Evolutionary conservation across 2,888 invertebrate species (phyloP), one percentile per base, ranked within the genome.

Genomic region (Chloromyia formosa): DNA sequence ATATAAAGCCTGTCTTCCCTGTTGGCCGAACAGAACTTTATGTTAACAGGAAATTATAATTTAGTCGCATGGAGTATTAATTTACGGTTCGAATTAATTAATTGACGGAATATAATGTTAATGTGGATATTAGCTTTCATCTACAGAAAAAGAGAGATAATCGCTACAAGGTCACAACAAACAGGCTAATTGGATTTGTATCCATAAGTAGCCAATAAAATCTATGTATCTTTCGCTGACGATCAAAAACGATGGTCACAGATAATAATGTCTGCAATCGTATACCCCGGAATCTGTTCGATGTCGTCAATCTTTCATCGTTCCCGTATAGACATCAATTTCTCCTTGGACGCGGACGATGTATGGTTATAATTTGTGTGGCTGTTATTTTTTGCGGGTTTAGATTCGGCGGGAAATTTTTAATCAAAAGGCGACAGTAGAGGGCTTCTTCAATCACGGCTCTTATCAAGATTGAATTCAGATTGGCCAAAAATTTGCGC

Each of bases 61-160:
- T 76, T 74, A 74, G 74, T 74, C 74, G 35, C 72, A 76, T 68
- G 45, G 60, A 3, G 22, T 23, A 64, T 49, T 74, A 74, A 76
- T 76, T 76, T 76, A 76, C 76, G 71, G 74, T 76, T 66, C 27
- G 72, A 76, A 74, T 76, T 76, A 76, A 75, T 75, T 75, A 75
- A 76, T 76, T 73, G 66, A 73, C 74, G 12, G n/a, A n/a, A 35
- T 35, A 27, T 72, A 71, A 54, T 58, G 53, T 27, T 72, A 71
- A 54, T 58, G 53, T 66, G 71, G 61, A 58, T 76, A 76, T 74
- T 76, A 71, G 61, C 71, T 54, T 72, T 72, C 72, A 42, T 16
- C 10, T 7, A 35, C 27, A 35, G 7, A 35, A 35, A 35, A 35
- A 35, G 27, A 35, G 20, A 58, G 62, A 56, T 22, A 60, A 53